phyloP scores from a whole-genome alignment of 2,113 vertebrate species.

The Chauna torquata region DNA sequence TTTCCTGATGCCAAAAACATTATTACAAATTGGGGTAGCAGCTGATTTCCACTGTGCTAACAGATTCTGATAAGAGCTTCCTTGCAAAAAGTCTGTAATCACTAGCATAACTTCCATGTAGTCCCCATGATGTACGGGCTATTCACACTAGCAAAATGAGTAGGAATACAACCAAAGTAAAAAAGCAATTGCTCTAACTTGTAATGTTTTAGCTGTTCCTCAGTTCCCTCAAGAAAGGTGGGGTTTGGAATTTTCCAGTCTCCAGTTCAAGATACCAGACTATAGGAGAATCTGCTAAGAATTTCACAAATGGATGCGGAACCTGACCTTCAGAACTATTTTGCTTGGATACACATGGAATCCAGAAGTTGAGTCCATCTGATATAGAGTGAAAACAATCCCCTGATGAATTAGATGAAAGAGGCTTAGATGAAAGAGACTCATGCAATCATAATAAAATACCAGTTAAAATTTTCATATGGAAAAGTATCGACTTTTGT shows the following conservation, averaged over 20 bases:
- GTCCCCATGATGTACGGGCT: not conserved
- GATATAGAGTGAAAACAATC: not conserved
- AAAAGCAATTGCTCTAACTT: not conserved
- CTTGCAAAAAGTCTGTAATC: not conserved
- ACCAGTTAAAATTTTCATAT: not conserved
- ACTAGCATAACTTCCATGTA: not conserved
- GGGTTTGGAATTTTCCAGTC: not conserved
- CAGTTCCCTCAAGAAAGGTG: not conserved
- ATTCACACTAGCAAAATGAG: not conserved
- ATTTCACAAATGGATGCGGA: not conserved
- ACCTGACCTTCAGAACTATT: not conserved
- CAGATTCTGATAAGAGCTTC: not conserved
- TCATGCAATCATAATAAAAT: not conserved
- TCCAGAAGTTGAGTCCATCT: not conserved
- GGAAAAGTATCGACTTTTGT: not conserved
- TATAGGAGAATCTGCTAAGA: accelerated
- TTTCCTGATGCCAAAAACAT: not conserved
- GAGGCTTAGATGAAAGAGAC: not conserved
- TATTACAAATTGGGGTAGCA: not conserved
- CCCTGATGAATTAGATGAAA: not conserved
- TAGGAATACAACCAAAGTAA: not conserved
- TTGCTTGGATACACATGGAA: accelerated
- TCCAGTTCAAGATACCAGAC: not conserved
- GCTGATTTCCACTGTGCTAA: not conserved
- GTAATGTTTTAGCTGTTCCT: not conserved